Percentiles rank a stretch among this genome's conserved stretches.
phyloP scores from a whole-genome alignment of 2,888 invertebrate genomes.

The Alloscopus bannaensis region DNA sequence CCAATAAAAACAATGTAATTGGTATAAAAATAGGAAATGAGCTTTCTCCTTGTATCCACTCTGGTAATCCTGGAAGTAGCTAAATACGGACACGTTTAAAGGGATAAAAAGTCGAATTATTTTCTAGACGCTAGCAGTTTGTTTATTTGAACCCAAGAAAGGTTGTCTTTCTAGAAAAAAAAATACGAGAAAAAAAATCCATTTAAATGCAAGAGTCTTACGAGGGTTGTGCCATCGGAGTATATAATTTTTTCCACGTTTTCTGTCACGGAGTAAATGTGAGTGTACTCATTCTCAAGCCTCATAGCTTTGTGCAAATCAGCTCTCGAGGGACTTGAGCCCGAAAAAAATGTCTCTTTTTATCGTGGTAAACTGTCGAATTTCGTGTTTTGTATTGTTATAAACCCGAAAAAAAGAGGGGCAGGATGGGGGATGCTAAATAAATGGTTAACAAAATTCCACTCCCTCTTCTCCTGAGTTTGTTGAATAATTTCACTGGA shows the following conservation, averaged over 20 bases:
- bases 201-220: constrained; percentile 47
- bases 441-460: constrained; percentile 67
- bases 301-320: constrained; percentile 65
- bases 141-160: no score
- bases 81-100: constrained; percentile 46
- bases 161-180: constrained; percentile 33
- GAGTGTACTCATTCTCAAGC: constrained; percentile 54
- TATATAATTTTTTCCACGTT: no score
- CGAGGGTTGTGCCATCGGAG: constrained; percentile 13
- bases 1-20: constrained; percentile 59
- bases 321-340: constrained; percentile 70
- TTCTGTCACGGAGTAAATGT: constrained; percentile 48
- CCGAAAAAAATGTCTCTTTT: constrained; percentile 73
- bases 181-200: constrained; percentile 31
- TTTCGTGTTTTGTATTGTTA: constrained; percentile 69
- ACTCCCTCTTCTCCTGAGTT: constrained; percentile 32
- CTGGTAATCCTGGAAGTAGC: constrained; percentile 53
- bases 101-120: constrained; percentile 41
- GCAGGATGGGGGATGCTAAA: constrained; percentile 47
- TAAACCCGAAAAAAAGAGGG: constrained; percentile 24
- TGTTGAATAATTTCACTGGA: constrained; percentile 59
- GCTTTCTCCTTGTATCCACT: constrained; percentile 14
- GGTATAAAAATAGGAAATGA: constrained; percentile 50
- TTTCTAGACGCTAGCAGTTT: constrained; percentile 37
- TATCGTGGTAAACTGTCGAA: constrained; percentile 73